Base-by-base conservation (phyloP, 2,888 invertebrate species). In the Chirona hameri region DNA sequence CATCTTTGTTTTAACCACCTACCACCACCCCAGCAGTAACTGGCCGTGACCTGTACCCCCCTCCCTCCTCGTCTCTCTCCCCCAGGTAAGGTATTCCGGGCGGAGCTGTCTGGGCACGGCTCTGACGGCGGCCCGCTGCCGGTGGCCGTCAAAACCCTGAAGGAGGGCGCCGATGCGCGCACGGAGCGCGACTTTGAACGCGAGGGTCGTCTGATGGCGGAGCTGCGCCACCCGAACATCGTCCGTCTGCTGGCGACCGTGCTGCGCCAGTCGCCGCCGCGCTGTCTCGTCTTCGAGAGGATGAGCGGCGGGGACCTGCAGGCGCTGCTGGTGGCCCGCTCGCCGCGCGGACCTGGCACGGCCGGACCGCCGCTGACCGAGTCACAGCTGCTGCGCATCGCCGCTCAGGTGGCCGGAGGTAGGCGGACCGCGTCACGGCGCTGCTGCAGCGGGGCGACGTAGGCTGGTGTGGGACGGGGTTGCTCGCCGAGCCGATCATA, bases 251-350 rank as follows among this genome's bases (percentile, higher is more conserved):
- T 99, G 83, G 98, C 98, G 0, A 96, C 97, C 15, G 94, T 96
- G 83, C 90, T 95, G 84, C 93, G 94, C 86, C 39, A 39, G 4
- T 94, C 95, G 86, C 94, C 96, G 87, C 39, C 76, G 27, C 46
- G 18, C 21, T 76, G 76, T 24, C 27, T 76, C 24, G 79, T 83
- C 39, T 99, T 99, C 89, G 99, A 99, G 88, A 97, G 96, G 87
- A 98, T 99, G 98, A 94, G 95, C 0, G 93, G 96, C 88, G 98
- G 99, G 0, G 98, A 99, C 88, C 90, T 99, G 82, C 98, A 99
- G 87, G 98, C 99, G 88, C 98, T 97, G 89, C 90, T 99, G 39
- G 94, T 97, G 87, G 92, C 93, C 2, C 94, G 97, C 87, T 97
- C 97, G 0, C 97, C 98, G 0, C 89, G 76, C 21, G 46, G 39